Percentiles rank a stretch among this genome's conserved stretches.
Evolutionary conservation across 1,140 invertebrate genomes (phyloP).

Genomic region (Steinernema feltiae): DNA sequence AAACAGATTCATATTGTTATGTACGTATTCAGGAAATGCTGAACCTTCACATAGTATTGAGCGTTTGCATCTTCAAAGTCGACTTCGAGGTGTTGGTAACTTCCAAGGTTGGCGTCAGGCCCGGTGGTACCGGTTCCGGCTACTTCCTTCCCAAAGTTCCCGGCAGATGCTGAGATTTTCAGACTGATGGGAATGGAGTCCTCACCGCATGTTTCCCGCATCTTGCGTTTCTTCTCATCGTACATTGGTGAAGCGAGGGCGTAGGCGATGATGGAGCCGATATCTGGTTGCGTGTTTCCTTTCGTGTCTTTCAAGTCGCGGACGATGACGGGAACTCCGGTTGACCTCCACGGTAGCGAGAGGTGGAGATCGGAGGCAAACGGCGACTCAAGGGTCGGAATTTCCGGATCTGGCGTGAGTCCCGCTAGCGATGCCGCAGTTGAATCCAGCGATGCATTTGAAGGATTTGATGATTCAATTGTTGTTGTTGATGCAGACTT

Average conservation of each 20-base stretch:
- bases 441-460: background rate
- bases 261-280: conserved; percentile 82
- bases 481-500: conserved; percentile 22
- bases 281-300: conserved; percentile 64
- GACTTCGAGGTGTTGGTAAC: conserved; percentile 42
- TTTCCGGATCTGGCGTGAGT: background rate
- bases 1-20: conserved; percentile 74
- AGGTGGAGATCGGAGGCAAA: conserved; percentile 61
- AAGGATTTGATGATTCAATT: conserved; percentile 9
- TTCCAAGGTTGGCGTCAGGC: conserved; percentile 6
- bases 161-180: conserved; percentile 19
- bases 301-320: conserved; percentile 64
- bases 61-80: conserved; percentile 46
- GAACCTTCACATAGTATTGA: conserved; percentile 53
- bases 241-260: conserved; percentile 63
- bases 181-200: conserved; percentile 27
- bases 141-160: background rate
- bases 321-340: conserved; percentile 69
- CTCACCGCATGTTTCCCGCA: conserved; percentile 20
- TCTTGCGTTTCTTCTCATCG: conserved; percentile 17
- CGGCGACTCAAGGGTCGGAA: background rate
- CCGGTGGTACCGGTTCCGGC: background rate
- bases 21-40: conserved; percentile 63
- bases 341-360: conserved; percentile 63
- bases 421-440: background rate